phyloP scores from a whole-genome alignment of 2,113 vertebrate genomes.

The Oenanthe melanoleuca region DNA sequence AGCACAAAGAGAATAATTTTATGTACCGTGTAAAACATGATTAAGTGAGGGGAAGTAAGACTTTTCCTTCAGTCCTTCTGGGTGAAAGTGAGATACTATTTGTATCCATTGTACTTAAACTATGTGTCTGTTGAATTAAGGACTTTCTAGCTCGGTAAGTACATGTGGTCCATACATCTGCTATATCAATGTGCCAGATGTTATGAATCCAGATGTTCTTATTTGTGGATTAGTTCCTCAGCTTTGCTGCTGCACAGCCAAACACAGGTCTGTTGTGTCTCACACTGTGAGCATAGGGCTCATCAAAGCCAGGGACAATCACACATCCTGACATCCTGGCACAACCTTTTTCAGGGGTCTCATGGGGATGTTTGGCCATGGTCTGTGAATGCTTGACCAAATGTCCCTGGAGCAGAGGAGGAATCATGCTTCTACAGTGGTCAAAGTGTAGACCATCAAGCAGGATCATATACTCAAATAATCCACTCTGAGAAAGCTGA shows the following conservation, averaged over 20 bases:
- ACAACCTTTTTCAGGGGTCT: background rate
- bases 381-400: background rate
- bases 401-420: background rate
- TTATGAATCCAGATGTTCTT: background rate
- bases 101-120: background rate
- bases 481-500: background rate
- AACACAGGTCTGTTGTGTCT: background rate
- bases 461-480: background rate
- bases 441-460: background rate
- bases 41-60: background rate
- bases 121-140: background rate
- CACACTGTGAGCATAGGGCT: background rate
- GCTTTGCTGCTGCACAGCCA: background rate
- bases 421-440: background rate
- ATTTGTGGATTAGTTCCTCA: background rate
- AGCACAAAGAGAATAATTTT: background rate
- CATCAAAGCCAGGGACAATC: background rate
- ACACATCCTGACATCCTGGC: accelerated
- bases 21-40: background rate
- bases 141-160: background rate
- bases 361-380: background rate
- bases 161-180: background rate
- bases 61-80: background rate
- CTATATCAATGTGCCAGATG: background rate
- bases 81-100: background rate